Base-by-base conservation (phyloP, 2,113 vertebrate species). In the Tinamus guttatus region DNA sequence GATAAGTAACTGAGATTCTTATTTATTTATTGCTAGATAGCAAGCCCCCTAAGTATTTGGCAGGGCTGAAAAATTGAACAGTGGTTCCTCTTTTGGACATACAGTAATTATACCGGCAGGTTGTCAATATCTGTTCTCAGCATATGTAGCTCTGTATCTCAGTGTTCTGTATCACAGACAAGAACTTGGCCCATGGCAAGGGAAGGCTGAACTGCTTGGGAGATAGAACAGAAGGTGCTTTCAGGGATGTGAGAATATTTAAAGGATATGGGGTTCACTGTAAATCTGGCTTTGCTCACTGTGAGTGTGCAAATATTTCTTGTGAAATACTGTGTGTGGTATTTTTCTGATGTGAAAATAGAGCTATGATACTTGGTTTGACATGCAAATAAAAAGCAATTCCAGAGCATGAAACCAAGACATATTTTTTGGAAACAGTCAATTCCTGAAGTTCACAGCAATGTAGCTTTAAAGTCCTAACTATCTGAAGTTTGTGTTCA, bases 41-140 rank as follows among this genome's bases (percentile, higher is more conserved):
- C 3, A 91, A 75, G 34, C 2, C 38, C 51, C 64, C 47, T 41
- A 90, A 20, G 4, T 87, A 59, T 95, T 95, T 87, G 49, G 13
- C n/a, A 95, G 32, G 30, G 60, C 94, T 91, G 77, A 97, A 47
- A 92, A 96, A 90, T 4, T 78, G 81, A 97, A 95, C 81, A 91
- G 56, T 22, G 8, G 62, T 93, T 94, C 43, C 52, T 92, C 9
- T 89, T 97, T 96, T 88, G 58, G 79, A 97, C 87, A 91, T 71
- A 83, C 52, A 90, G 71, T 89, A 97, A 96, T 97, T 92, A 87
- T 25, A 52, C n/a, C 13, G 90, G 75, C 63, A 95, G 90, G 80
- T 89, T 94, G 82, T 95, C 96, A 95, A 94, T 94, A 96, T 60
- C 74, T 71, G 78, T 95, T 93, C 92, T 89, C 83, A 95, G 47